Evolutionary conservation across 2,113 vertebrate genomes (phyloP).

Genomic region (Rattus norvegicus): DNA sequence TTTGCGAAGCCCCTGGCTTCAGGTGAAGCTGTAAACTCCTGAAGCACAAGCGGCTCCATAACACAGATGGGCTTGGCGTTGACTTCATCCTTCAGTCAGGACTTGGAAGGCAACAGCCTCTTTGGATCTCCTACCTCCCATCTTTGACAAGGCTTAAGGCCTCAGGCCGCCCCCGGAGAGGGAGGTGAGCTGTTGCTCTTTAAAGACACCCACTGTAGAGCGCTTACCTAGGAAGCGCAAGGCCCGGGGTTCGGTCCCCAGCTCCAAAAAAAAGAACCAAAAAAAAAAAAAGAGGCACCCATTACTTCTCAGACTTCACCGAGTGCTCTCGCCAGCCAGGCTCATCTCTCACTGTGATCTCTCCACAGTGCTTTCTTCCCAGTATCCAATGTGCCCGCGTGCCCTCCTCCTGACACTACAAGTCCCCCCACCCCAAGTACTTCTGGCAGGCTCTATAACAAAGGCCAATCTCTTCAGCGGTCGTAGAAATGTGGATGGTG

Average conservation of each 20-base stretch:
- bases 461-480: neutral
- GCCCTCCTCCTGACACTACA: neutral
- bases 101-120: neutral
- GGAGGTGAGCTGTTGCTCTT: rapidly evolving
- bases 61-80: neutral
- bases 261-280: no score
- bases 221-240: no score
- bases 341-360: neutral
- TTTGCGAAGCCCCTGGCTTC: neutral
- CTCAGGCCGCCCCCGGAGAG: neutral
- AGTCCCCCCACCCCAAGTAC: neutral
- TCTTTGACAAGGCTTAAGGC: neutral
- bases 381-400: neutral
- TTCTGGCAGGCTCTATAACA: neutral
- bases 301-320: neutral
- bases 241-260: no score
- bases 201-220: neutral
- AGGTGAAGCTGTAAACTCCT: neutral
- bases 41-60: neutral
- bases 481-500: neutral
- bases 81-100: neutral
- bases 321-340: neutral
- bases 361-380: neutral
- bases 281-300: no score
- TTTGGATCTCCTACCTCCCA: neutral